Percentiles rank a stretch among this genome's conserved stretches.
These are phyloP conservation scores for Microctonus brassicae DNA, from an alignment of 2,888 invertebrate species.

Conservation along the genomic window DNA sequence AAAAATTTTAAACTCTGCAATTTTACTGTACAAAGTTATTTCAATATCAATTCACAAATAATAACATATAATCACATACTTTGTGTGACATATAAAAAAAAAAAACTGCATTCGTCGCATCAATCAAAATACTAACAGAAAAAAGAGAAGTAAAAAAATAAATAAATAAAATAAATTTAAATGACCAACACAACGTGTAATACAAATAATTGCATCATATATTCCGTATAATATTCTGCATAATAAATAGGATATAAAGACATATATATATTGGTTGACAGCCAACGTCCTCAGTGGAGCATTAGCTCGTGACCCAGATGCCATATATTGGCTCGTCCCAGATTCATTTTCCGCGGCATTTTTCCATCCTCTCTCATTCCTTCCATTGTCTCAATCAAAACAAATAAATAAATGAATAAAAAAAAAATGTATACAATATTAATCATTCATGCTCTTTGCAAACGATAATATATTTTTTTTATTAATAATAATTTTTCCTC, in stretches of 20 bases:
- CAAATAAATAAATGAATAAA: not conserved
- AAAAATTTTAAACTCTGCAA: no score
- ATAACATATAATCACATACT: no score
- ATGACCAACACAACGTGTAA: not conserved
- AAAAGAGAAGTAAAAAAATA: no score
- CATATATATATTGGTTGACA: constrained; percentile 17
- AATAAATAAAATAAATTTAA: not conserved
- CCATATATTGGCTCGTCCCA: constrained; percentile 60
- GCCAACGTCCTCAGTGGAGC: constrained; percentile 27
- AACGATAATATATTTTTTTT: not conserved
- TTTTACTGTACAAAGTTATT: no score
- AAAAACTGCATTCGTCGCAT: no score
- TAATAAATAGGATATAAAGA: constrained; percentile 18
- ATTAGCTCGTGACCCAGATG: constrained; percentile 62
- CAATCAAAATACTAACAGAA: no score
- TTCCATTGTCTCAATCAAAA: not conserved
- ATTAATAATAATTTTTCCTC: not conserved
- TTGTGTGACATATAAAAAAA: no score
- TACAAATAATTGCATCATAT: not conserved
- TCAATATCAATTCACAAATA: no score
- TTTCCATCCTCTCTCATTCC: constrained; percentile 23
- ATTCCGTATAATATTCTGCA: not conserved
- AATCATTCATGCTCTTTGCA: not conserved
- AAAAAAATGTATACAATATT: not conserved
- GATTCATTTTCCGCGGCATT: constrained; percentile 56